Percentiles rank a stretch among this genome's conserved stretches.
phyloP scores from a whole-genome alignment of 2,113 vertebrate genomes.

The Otus sunia region DNA sequence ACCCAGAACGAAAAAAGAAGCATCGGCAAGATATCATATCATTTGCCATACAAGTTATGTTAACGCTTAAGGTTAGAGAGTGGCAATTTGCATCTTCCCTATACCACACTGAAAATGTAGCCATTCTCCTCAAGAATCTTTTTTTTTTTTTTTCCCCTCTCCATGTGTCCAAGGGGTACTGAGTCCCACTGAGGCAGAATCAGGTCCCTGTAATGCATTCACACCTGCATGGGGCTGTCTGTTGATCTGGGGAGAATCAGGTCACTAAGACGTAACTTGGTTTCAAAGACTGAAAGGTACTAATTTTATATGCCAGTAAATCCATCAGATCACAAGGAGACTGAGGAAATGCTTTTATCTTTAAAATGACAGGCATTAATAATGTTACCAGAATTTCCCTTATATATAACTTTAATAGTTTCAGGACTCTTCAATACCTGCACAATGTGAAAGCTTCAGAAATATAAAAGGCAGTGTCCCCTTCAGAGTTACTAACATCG shows the following conservation, averaged over 20 bases:
- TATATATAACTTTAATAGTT: conserved; percentile 41
- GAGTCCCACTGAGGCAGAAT: background rate
- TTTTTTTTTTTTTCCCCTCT: background rate
- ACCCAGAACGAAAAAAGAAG: background rate
- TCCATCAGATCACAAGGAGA: conserved; percentile 63
- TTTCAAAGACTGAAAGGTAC: conserved; percentile 68
- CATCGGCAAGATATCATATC: accelerated
- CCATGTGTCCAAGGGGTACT: accelerated
- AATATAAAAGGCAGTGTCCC: conserved; percentile 31
- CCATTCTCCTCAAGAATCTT: background rate
- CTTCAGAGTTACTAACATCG: background rate
- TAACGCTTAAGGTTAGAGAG: background rate
- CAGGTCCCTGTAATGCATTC: background rate
- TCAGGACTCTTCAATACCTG: background rate
- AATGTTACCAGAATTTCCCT: conserved; percentile 54
- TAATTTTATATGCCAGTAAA: conserved; percentile 67
- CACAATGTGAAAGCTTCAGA: conserved; percentile 20
- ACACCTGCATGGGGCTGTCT: background rate
- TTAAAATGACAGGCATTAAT: conserved; percentile 68
- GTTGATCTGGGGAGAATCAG: conserved; percentile 50
- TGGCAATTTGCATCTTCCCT: background rate
- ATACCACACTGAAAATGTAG: background rate
- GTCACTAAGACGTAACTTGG: conserved; percentile 44
- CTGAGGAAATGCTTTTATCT: conserved; percentile 67
- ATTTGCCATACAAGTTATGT: background rate